Percentiles rank a stretch among this genome's conserved stretches.
Evolutionary conservation across 2,888 invertebrate species (phyloP).

Genomic region (Lithophane ornitopus): DNA sequence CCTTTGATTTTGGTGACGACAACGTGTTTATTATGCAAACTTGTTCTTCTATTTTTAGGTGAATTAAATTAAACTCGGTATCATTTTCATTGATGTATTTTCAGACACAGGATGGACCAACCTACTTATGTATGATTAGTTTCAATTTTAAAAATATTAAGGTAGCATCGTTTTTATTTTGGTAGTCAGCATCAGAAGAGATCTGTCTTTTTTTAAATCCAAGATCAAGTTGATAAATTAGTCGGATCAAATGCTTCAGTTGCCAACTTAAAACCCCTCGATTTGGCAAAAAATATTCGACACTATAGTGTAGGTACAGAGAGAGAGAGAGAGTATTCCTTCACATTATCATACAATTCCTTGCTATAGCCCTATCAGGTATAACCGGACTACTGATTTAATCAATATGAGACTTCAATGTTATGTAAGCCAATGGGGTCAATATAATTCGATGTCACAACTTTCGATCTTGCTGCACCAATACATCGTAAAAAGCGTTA

Average conservation of each 20-base stretch:
- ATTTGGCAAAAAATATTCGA: conserved; percentile 15
- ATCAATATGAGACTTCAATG: conserved; percentile 32
- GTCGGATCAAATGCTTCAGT: conserved; percentile 4
- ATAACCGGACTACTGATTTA: conserved; percentile 50
- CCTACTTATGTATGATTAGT: neutral
- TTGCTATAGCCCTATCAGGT: conserved; percentile 19
- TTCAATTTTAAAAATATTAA: too few species aligned
- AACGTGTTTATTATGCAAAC: conserved; percentile 44
- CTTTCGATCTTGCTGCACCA: conserved; percentile 60
- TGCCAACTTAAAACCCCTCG: neutral
- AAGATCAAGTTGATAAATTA: conserved; percentile 16
- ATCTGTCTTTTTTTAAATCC: neutral
- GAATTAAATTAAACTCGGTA: conserved; percentile 16
- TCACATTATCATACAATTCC: conserved; percentile 49
- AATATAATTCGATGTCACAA: conserved; percentile 55
- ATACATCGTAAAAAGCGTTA: conserved; percentile 63
- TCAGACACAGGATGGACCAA: neutral
- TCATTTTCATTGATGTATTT: conserved; percentile 19
- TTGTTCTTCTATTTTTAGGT: conserved; percentile 36
- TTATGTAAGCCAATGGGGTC: conserved; percentile 51
- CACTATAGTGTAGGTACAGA: neutral
- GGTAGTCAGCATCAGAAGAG: neutral
- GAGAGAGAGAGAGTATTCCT: conserved; percentile 11
- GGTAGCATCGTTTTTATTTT: neutral
- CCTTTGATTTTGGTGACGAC: conserved; percentile 60